Percentiles rank a stretch among this genome's conserved stretches.
Conservation (phyloP, 2,797 vertebrate genomes). For the Euthynnus affinis region DNA sequence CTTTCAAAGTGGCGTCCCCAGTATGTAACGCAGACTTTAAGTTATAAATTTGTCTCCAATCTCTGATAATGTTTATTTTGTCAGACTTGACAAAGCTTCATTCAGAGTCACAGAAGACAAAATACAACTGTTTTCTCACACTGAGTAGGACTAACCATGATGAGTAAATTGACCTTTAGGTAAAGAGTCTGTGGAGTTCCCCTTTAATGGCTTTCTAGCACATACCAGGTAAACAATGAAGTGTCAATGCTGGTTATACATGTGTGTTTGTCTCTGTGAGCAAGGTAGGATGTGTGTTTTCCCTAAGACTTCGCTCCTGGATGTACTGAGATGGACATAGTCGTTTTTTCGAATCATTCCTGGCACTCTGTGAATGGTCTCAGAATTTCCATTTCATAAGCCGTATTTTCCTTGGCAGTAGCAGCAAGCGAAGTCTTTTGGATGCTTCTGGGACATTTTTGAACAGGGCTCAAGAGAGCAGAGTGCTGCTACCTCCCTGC, state of each 20-base stretch:
- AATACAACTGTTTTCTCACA: constrained; percentile 16
- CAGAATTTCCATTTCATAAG: constrained; percentile 90
- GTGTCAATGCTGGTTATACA: background rate
- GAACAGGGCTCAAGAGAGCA: constrained; percentile 77
- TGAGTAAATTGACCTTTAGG: constrained; percentile 32
- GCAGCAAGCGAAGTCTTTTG: constrained; percentile 80
- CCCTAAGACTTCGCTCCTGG: constrained; percentile 62
- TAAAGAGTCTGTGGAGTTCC: constrained; percentile 37
- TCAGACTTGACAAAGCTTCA: constrained; percentile 16
- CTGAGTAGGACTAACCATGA: constrained; percentile 16
- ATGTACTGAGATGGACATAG: constrained; percentile 72
- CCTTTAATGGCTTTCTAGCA: constrained; percentile 46
- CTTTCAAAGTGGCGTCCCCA: background rate
- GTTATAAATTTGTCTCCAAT: background rate
- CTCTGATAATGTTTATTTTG: constrained; percentile 1
- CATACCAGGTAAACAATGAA: constrained; percentile 36
- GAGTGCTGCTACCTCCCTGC: constrained; percentile 65
- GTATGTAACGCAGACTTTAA: background rate
- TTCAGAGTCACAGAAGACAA: constrained; percentile 15
- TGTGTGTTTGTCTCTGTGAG: constrained; percentile 27
- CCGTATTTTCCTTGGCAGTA: constrained; percentile 86
- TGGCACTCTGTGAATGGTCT: constrained; percentile 84
- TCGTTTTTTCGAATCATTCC: constrained; percentile 76
- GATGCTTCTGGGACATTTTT: constrained; percentile 83
- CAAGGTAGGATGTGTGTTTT: constrained; percentile 44